Evolutionary conservation across 2,888 invertebrate species (phyloP), one percentile per base, ranked within the genome.

Genomic region (Incurvaria masculella): DNA sequence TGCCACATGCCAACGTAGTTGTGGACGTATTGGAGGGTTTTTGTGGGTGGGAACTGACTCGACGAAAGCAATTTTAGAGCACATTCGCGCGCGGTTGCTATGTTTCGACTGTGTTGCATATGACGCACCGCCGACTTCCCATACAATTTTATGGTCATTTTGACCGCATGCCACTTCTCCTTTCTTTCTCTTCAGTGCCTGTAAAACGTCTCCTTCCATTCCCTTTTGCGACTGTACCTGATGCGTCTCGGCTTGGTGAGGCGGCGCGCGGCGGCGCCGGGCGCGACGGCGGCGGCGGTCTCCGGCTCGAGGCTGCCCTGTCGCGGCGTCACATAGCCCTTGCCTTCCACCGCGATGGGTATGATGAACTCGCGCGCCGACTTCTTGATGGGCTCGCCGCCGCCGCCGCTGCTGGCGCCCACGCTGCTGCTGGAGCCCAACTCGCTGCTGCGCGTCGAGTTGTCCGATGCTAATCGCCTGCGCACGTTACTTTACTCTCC

Each of bases 281-380:
- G 69, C 58, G 69, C 69, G 60, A 66, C 72, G 45, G 80, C 72
- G 20, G 81, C 81, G 27, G 84, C 79, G 38, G 70, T 72, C 50
- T 89, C 89, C 16, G 89, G 89, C 64, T 91, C 91, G 50, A 90
- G 75, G 65, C 90, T 89, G 55, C 89, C 86, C 51, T 75, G 78
- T 1, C 79, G 80, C 20, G 90, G 89, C 20, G 89, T 89, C 5
- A 90, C 88, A 66, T 88, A 91, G 52, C 92, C 93, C 52, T 91
- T 92, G 57, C 93, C 94, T 68, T 94, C 94, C 48, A 94, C 88
- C 17, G 92, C 91, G 61, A 94, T 94, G n/a, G 94, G 94, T 68
- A 94, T 94, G 60, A 94, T 93, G 63, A 91, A 93, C 72, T 94
- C 94, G 41, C 94, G 81, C 16, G 93, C 91, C 14, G 91, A 91